Conservation (phyloP, 2,797 vertebrate genomes). For the Cygnus olor region DNA sequence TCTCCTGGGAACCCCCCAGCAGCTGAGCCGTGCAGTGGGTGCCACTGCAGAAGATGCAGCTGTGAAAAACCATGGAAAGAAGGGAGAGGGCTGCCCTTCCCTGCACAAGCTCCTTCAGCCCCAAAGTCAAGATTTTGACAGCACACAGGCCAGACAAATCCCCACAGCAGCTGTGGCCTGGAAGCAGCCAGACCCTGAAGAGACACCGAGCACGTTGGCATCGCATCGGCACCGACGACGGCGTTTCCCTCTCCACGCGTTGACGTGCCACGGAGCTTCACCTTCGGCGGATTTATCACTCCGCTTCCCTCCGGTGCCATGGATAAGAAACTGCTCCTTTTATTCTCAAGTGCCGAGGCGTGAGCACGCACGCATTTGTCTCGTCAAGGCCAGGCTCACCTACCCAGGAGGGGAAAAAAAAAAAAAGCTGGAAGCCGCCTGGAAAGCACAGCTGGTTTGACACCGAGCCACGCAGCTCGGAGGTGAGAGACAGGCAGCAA, state of each 20-base stretch:
- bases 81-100: neutral
- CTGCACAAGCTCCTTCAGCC: neutral
- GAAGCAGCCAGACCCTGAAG: neutral
- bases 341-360: neutral
- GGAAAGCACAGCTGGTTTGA: slow-evolving; percentile 56
- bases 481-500: slow-evolving; percentile 2
- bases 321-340: neutral
- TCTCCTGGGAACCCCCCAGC: neutral
- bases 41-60: neutral
- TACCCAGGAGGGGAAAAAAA: neutral
- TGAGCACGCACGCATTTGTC: accelerated
- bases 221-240: neutral
- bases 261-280: neutral
- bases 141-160: neutral
- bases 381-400: slow-evolving; percentile 58
- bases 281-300: neutral
- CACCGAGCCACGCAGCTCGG: slow-evolving; percentile 22
- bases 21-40: neutral
- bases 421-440: slow-evolving; percentile 28
- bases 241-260: neutral
- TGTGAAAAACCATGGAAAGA: neutral
- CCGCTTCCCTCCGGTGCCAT: neutral
- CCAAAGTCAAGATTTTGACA: neutral
- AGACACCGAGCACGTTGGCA: neutral
- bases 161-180: neutral